These are phyloP conservation scores for Enteromius thamalakanensis DNA, from an alignment of 2,797 vertebrate species.

Conservation along the genomic window DNA sequence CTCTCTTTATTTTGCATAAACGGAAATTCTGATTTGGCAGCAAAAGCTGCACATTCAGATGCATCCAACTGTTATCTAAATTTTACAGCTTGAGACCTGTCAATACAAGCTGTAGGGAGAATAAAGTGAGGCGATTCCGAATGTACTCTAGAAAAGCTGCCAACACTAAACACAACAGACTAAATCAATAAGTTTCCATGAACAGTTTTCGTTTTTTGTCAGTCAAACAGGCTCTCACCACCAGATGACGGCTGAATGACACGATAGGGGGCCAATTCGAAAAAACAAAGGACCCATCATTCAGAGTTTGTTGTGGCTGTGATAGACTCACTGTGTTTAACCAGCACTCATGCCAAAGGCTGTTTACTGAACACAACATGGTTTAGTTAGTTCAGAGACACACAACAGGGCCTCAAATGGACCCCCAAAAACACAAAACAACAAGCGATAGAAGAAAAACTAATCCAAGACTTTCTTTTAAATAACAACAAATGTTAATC, in stretches of 20 bases:
- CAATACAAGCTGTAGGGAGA: constrained; percentile 49
- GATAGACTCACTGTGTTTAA: constrained; percentile 11
- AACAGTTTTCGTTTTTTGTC: neutral
- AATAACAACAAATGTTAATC: neutral
- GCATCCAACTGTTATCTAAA: constrained; percentile 46
- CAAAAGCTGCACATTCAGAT: constrained; percentile 31
- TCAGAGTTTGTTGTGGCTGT: constrained; percentile 35
- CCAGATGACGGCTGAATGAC: neutral
- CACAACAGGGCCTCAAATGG: neutral
- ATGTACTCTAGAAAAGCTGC: neutral
- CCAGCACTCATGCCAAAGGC: constrained; percentile 32
- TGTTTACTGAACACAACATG: constrained; percentile 31
- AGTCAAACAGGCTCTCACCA: constrained; percentile 18
- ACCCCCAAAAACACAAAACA: neutral
- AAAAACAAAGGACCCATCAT: constrained; percentile 43
- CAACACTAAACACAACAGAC: neutral
- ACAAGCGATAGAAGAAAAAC: constrained; percentile 44
- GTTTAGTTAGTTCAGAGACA: constrained; percentile 7
- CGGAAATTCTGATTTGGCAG: constrained; percentile 56
- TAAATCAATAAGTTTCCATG: constrained; percentile 1
- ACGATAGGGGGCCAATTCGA: neutral
- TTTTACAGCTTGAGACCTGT: constrained; percentile 39
- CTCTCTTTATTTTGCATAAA: constrained; percentile 39
- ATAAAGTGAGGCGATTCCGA: constrained; percentile 37
- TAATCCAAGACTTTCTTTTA: constrained; percentile 3